These are phyloP conservation scores for Psittacara wagleri DNA, from an alignment of 2,113 vertebrate genomes.

Conservation along the genomic window DNA sequence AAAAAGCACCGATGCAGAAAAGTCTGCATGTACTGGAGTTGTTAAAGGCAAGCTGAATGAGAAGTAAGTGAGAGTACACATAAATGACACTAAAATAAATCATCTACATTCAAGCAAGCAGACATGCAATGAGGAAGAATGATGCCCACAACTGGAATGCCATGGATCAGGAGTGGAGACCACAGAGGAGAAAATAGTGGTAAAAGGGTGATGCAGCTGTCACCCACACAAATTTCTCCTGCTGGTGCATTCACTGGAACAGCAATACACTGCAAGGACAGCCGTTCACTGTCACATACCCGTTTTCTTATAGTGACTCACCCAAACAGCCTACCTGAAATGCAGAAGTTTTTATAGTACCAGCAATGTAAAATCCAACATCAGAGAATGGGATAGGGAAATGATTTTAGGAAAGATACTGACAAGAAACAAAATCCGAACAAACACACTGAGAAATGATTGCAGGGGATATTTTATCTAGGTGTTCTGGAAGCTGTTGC, in stretches of 20 bases:
- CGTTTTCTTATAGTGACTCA: not conserved
- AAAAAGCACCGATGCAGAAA: not conserved
- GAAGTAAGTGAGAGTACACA: not conserved
- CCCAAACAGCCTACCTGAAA: not conserved
- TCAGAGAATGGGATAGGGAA: not conserved
- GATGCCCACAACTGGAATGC: slow-evolving; percentile 1
- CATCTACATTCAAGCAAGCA: not conserved
- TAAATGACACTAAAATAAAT: not conserved
- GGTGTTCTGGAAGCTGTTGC: not conserved
- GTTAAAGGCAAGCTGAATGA: not conserved
- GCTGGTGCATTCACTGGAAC: not conserved
- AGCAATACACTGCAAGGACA: not conserved
- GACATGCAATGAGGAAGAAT: not conserved
- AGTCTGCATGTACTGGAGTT: not conserved
- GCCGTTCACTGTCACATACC: not conserved
- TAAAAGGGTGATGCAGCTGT: not conserved
- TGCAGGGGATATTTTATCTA: not conserved
- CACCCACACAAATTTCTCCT: not conserved
- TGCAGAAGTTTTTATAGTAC: not conserved
- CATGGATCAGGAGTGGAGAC: not conserved
- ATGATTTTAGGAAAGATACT: not conserved
- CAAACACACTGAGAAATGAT: not conserved
- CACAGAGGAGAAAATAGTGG: not conserved
- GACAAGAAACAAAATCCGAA: not conserved
- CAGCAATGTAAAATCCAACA: not conserved